These are phyloP conservation scores for Hemithea aestivaria DNA, from an alignment of 2,888 invertebrate species.

Conservation along the genomic window DNA sequence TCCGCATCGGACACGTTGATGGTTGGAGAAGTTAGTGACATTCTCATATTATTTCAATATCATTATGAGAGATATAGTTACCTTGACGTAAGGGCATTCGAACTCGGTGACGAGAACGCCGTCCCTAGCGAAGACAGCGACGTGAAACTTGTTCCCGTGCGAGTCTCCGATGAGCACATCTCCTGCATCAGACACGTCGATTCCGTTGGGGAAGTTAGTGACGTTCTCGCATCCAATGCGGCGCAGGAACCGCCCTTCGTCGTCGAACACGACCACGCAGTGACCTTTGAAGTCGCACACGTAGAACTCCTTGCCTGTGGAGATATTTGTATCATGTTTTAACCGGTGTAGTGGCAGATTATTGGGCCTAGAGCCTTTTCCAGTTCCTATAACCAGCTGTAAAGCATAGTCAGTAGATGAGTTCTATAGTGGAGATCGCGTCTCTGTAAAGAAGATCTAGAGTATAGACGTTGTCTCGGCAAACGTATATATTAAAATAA, in stretches of 20 bases:
- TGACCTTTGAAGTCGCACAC: slow-evolving; percentile 99
- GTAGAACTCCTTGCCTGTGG: slow-evolving; percentile 92
- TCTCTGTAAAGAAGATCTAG: no score
- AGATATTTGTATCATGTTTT: slow-evolving; percentile 12
- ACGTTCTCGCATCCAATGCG: slow-evolving; percentile 97
- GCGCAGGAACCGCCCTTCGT: slow-evolving; percentile 93
- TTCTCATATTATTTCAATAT: no score
- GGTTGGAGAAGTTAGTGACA: no score
- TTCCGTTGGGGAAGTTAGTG: slow-evolving; percentile 98
- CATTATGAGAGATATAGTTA: no score
- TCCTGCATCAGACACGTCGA: slow-evolving; percentile 97
- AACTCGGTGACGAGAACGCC: slow-evolving; percentile 94
- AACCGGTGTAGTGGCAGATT: no score
- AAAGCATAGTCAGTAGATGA: no score
- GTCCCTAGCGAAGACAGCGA: slow-evolving; percentile 95
- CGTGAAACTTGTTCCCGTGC: slow-evolving; percentile 98
- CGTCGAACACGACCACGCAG: slow-evolving; percentile 97
- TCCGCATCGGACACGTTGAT: no score
- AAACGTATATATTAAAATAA: no score
- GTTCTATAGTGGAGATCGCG: no score
- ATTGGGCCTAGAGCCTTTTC: no score
- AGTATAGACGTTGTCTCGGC: no score
- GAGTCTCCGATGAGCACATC: slow-evolving; percentile 98
- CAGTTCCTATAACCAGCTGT: no score
- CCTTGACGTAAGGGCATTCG: slow-evolving; percentile 98